Base-by-base conservation (phyloP, 2,888 invertebrate genomes). In the Brenthis daphne region DNA sequence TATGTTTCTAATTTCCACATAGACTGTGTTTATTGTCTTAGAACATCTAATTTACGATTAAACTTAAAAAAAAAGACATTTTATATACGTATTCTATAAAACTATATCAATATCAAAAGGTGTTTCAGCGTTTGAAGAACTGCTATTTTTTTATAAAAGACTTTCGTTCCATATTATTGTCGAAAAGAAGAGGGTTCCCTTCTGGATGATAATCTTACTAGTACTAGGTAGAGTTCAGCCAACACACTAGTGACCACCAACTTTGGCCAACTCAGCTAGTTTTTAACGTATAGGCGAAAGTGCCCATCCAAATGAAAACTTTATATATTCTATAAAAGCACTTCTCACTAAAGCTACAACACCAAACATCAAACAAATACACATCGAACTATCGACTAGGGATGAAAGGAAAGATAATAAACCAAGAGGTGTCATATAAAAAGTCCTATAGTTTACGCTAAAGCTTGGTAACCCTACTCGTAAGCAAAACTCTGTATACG, bases 321-420 rank as follows among this genome's bases (percentile, higher is more conserved):
- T 74, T 11, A 75, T 72, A 78, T 81, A 77, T 75, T 85, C 89
- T 90, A 90, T 86, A 87, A 89, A 92, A 91, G 90, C 90, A 90
- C 89, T 91, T 89, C 81, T 80, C 79, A 78, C 90, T 91, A 90
- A 81, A 66, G 85, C 87, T 87, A 90, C 79, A 83, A 92, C 91
- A 92, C 78, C 90, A 87, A 92, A 91, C 91, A 89, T 87, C 86
- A 90, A 91, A 90, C 84, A 84, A 91, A 89, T 82, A 57, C 51
- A 50, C 55, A 16, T 20, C 33, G 33, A 63, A 24, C 63, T 63
- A 54, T 14, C 43, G 11, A 14, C 20, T 54, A 87, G 77, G 76
- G 80, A 29, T 80, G 74, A 72, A 80, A 82, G 79, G 69, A 71
- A 80, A 54, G 51, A 53, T 16, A 16, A 16, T 16, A 16, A 79